Percentiles rank a stretch among this genome's conserved stretches.
Conservation (phyloP, 1,140 invertebrate genomes). For the Panonychus citri region DNA sequence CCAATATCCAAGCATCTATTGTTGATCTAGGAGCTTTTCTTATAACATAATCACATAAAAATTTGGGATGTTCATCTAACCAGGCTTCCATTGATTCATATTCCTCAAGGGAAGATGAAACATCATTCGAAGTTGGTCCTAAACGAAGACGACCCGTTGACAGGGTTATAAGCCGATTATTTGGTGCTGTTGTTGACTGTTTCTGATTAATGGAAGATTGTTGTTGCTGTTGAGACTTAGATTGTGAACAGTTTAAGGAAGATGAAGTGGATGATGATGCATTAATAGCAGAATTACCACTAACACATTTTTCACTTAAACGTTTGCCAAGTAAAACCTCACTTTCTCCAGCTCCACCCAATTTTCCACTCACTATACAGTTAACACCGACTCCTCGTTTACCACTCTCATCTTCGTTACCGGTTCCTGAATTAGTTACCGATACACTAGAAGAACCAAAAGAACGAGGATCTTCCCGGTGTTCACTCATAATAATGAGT, state of each 20-base stretch:
- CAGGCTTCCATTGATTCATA: conserved; percentile 26
- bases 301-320: too few species aligned
- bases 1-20: conserved; percentile 67
- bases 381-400: too few species aligned
- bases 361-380: too few species aligned
- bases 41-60: conserved; percentile 79
- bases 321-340: too few species aligned
- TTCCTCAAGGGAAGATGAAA: not conserved
- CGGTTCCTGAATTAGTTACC: too few species aligned
- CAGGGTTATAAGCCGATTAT: not conserved
- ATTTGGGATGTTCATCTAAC: conserved; percentile 87
- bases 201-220: not conserved
- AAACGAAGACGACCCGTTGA: too few species aligned
- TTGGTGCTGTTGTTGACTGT: not conserved
- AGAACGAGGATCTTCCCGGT: too few species aligned
- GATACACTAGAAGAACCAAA: not conserved
- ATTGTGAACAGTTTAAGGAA: not conserved
- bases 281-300: not conserved
- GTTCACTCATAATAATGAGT: not conserved
- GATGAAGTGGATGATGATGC: not conserved
- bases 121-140: too few species aligned
- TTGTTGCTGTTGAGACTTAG: not conserved
- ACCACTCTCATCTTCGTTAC: too few species aligned
- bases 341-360: too few species aligned
- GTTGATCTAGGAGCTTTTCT: conserved; percentile 74